A percentile compares a stretch with the other conserved stretches of the same genome.
phyloP scores from a whole-genome alignment of 2,113 vertebrate species.

The Tychaedon coryphoeus region DNA sequence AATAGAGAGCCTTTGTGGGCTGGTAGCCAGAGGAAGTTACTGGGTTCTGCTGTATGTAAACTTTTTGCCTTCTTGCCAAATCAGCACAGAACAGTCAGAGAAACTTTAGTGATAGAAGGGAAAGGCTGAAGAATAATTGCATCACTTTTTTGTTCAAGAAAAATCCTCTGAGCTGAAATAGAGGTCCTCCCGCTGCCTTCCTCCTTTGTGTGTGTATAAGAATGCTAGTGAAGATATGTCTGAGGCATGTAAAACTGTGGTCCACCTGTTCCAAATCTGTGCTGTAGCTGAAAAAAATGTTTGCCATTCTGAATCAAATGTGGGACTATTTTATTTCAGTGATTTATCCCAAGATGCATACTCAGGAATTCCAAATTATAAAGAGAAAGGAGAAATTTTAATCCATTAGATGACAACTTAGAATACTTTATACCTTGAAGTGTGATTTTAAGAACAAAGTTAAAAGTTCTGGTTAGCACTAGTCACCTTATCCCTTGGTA shows the following conservation, averaged over 20 bases:
- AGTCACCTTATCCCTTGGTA: not conserved
- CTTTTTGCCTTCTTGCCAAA: not conserved
- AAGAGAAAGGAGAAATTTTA: not conserved
- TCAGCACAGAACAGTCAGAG: not conserved
- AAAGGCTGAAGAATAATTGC: not conserved
- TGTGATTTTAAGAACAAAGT: not conserved
- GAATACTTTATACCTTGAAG: not conserved
- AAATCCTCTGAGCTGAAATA: not conserved
- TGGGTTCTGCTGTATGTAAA: fast-evolving
- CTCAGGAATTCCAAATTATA: not conserved
- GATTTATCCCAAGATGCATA: not conserved
- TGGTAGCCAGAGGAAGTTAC: not conserved
- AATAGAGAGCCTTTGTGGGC: not conserved
- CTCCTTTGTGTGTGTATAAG: not conserved
- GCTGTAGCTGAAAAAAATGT: no score
- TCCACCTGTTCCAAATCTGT: not conserved
- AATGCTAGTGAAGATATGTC: not conserved
- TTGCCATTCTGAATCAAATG: not conserved
- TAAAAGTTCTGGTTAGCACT: not conserved
- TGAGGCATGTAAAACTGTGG: not conserved
- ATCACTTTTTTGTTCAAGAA: not conserved
- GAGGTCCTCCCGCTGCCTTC: fast-evolving
- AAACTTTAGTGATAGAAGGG: not conserved
- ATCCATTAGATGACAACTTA: not conserved
- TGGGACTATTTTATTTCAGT: not conserved